A percentile compares a stretch with the other conserved stretches of the same genome.
phyloP scores from a whole-genome alignment of 2,888 invertebrate genomes.

The Scaptomyza parva region DNA sequence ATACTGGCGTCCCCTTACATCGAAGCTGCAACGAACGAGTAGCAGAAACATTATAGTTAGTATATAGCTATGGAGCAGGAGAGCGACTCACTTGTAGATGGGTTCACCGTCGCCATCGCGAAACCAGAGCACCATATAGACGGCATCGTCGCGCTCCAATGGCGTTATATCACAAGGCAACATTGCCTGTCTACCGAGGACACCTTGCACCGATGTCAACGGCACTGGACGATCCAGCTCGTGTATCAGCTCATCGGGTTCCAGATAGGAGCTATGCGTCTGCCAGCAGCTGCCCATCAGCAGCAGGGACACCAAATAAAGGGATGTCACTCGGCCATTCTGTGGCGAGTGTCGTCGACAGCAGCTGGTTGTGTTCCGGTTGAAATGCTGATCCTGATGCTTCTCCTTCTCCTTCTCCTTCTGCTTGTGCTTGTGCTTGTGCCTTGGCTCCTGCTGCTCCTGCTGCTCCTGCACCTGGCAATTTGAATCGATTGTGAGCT shows the following conservation, averaged over 20 bases:
- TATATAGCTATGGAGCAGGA: neutral
- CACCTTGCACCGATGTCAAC: constrained; percentile 92
- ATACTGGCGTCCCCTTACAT: constrained; percentile 90
- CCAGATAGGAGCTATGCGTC: constrained; percentile 79
- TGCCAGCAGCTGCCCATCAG: constrained; percentile 45
- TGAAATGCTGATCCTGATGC: constrained; percentile 16
- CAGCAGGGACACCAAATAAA: constrained; percentile 73
- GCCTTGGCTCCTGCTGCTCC: too few species aligned
- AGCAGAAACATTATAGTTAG: too few species aligned
- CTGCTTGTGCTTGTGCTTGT: too few species aligned
- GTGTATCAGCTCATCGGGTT: constrained; percentile 85
- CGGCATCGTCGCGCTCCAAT: constrained; percentile 91
- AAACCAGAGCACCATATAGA: constrained; percentile 96
- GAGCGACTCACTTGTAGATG: constrained; percentile 90
- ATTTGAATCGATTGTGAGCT: constrained; percentile 63
- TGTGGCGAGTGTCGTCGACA: constrained; percentile 8
- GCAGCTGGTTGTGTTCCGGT: constrained; percentile 10
- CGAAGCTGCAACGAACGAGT: constrained; percentile 87
- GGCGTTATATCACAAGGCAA: constrained; percentile 95
- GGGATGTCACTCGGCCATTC: constrained; percentile 43
- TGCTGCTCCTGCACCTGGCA: constrained; percentile 43
- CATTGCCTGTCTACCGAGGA: constrained; percentile 92
- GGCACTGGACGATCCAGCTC: constrained; percentile 87
- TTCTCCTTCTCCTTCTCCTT: neutral
- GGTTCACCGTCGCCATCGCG: constrained; percentile 93